Conservation (phyloP, 2,113 vertebrate species). For the Kobus ellipsiprymnus region DNA sequence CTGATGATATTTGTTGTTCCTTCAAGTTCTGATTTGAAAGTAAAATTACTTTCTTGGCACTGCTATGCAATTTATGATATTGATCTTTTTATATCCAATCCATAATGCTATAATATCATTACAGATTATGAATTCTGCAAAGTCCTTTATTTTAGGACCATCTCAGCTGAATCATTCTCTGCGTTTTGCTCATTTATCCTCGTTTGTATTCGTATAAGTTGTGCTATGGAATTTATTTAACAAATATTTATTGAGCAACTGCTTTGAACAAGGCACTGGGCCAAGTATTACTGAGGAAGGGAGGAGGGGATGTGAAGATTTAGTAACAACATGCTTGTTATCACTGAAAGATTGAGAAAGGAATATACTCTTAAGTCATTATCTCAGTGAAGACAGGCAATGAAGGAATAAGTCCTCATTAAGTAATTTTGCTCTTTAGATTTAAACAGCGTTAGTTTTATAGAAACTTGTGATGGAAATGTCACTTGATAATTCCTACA, state of each 20-base stretch:
- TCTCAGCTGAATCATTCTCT: constrained; percentile 39
- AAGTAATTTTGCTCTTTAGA: neutral
- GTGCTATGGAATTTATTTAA: constrained; percentile 2
- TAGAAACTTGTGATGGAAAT: constrained; percentile 15
- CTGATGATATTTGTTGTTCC: constrained; percentile 49
- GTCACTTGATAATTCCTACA: neutral
- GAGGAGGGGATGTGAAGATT: neutral
- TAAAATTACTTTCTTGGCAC: constrained; percentile 57
- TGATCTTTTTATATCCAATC: constrained; percentile 49
- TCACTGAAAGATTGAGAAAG: neutral
- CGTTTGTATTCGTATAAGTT: neutral
- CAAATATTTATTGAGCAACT: constrained; percentile 27
- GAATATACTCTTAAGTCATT: neutral
- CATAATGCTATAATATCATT: constrained; percentile 28
- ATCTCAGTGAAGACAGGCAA: neutral
- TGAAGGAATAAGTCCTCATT: neutral
- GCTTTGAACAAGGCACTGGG: neutral
- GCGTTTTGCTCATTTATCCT: constrained; percentile 24
- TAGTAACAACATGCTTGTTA: neutral
- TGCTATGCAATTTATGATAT: constrained; percentile 27
- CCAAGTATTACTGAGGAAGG: neutral
- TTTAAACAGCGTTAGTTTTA: constrained; percentile 5
- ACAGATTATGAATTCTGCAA: constrained; percentile 4
- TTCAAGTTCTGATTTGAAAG: constrained; percentile 62
- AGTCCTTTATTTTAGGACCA: constrained; percentile 5